Base-by-base conservation (phyloP, 2,888 invertebrate genomes). In the Caenorhabditis sp. region DNA sequence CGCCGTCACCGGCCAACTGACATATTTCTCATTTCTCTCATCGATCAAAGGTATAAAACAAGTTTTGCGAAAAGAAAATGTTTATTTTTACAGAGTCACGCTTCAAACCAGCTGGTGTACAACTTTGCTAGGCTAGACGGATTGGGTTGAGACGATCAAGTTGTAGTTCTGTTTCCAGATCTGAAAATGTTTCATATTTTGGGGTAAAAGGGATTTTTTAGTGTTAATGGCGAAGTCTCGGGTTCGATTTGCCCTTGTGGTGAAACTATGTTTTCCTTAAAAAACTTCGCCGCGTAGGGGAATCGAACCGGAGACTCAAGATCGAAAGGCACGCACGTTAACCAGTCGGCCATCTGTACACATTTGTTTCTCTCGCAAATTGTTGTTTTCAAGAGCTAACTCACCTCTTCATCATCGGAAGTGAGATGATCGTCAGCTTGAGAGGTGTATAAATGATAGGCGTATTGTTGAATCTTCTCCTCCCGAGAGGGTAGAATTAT, bases 1-100 rank as follows among this genome's bases (percentile, higher is more conserved):
- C 17, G 89, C 88, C 25, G 91, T 91, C 1, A 90, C 91, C 1
- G 91, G 91, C 1, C 87, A 87, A 49, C 90, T 90, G 3, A 91
- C 91, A 0, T 90, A 89, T 74, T 88, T 85, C 14, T 90, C 91
- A 1, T 91, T 91, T 81, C 84, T 90, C 17, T 87, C 89, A 57
- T 89, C 90, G 70, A 80, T 91, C 82, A 77, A 88, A 79, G 84
- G 88, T 88, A 36, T 14, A n/a, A n/a, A n/a, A n/a, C n/a, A n/a
- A n/a, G n/a, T n/a, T n/a, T 27, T 17, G 23, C 26, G 8, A 43
- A 26, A 14, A 63, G 50, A 66, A 49, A 27, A 54, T 8, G 36
- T 36, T 64, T 36, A 25, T 43, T 53, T 61, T 73, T 82, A 31
- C 65, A 79, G 83, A 81, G 50, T 74, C 77, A 8, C 64, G 76